Evolutionary conservation across 2,113 vertebrate genomes (phyloP).

Genomic region (Tragelaphus buxtoni): DNA sequence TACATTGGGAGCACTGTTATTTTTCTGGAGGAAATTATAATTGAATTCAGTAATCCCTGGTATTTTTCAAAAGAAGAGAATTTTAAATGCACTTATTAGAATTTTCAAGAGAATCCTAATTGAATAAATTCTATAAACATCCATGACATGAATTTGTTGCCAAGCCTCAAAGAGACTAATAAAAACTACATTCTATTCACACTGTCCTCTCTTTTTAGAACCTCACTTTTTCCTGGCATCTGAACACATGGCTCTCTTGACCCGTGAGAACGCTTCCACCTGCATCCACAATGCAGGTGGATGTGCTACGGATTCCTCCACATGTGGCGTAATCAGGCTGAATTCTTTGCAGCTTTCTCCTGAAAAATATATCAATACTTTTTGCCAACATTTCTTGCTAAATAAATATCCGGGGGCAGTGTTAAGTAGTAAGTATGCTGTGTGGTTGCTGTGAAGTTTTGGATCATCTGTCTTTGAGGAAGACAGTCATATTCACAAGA

Average conservation of each 20-base stretch:
- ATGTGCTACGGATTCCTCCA: not conserved
- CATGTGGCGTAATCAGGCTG: not conserved
- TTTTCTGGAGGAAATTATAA: not conserved
- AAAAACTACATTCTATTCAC: not conserved
- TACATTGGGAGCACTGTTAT: not conserved
- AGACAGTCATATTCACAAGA: not conserved
- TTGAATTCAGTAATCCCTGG: not conserved
- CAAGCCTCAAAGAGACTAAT: not conserved
- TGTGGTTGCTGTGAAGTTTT: not conserved
- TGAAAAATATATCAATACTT: not conserved
- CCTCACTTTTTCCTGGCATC: not conserved
- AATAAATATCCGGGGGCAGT: not conserved
- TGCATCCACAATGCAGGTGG: not conserved
- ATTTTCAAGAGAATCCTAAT: constrained; percentile 16
- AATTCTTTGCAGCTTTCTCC: not conserved
- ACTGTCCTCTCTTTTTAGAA: not conserved
- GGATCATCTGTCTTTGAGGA: not conserved
- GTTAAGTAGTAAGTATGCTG: not conserved
- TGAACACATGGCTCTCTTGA: not conserved
- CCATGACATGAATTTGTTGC: not conserved
- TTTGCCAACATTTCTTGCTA: not conserved
- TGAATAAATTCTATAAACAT: not conserved
- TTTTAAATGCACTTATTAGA: not conserved
- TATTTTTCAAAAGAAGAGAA: not conserved
- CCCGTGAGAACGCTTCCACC: not conserved